These are phyloP conservation scores for Ganaspis brasiliensis DNA, from an alignment of 2,888 invertebrate species.

Conservation along the genomic window DNA sequence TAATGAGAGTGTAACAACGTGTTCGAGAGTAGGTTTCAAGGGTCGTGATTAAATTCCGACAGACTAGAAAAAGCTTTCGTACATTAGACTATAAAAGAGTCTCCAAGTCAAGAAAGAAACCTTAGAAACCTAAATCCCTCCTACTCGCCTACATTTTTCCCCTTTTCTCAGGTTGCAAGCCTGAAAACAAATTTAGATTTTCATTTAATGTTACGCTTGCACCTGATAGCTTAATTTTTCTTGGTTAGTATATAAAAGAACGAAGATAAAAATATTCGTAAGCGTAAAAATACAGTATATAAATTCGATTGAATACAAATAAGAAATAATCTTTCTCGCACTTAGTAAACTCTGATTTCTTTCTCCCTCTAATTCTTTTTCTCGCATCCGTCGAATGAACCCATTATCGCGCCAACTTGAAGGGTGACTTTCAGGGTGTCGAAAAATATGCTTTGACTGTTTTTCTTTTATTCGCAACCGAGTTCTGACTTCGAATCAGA, in stretches of 20 bases:
- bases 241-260: not conserved
- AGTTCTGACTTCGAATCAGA: too few species aligned
- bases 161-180: slow-evolving; percentile 61
- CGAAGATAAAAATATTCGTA: not conserved
- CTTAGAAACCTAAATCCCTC: slow-evolving; percentile 76
- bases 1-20: not conserved
- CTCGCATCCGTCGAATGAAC: slow-evolving; percentile 40
- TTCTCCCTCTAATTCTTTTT: slow-evolving; percentile 43
- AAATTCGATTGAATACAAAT: not conserved
- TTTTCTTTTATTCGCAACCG: slow-evolving; percentile 76
- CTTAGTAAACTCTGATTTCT: slow-evolving; percentile 40
- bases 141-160: slow-evolving; percentile 71
- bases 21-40: not conserved
- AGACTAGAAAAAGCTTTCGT: slow-evolving; percentile 66
- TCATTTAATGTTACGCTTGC: slow-evolving; percentile 23
- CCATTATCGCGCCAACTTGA: slow-evolving; percentile 64
- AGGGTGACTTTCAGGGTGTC: slow-evolving; percentile 62
- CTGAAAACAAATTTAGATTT: slow-evolving; percentile 50
- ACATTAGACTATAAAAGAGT: slow-evolving; percentile 69
- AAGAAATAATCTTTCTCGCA: slow-evolving; percentile 31
- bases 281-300: not conserved
- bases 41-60: slow-evolving; percentile 55
- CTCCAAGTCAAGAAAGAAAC: slow-evolving; percentile 75
- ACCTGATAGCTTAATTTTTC: not conserved
- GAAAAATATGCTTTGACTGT: slow-evolving; percentile 75